These are phyloP conservation scores for Macrostomum lignano DNA, from an alignment of 1,140 invertebrate species.

Conservation along the genomic window DNA sequence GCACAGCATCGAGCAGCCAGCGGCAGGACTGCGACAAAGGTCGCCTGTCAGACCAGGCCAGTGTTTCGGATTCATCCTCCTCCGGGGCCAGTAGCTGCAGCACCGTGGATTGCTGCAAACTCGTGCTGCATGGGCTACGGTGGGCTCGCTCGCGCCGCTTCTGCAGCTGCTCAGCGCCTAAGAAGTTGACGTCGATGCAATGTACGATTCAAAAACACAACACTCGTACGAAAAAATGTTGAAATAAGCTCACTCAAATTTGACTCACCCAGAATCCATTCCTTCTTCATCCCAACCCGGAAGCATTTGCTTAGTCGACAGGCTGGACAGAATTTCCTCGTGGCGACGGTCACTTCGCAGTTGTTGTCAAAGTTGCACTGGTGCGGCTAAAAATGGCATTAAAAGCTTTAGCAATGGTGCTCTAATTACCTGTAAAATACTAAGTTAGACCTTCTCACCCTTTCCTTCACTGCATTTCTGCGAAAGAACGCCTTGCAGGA, in stretches of 20 bases:
- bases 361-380: constrained; percentile 41
- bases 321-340: constrained; percentile 72
- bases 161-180: background rate
- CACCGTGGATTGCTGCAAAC: too few relatives aligned
- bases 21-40: too few relatives aligned
- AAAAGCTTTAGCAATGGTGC: too few relatives aligned
- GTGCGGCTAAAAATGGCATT: background rate
- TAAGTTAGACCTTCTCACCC: constrained; percentile 37
- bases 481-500: constrained; percentile 92
- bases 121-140: too few relatives aligned
- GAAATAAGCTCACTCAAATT: too few relatives aligned
- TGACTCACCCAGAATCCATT: constrained; percentile 41
- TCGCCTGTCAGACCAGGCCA: too few relatives aligned
- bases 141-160: background rate
- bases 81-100: too few relatives aligned
- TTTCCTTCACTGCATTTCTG: constrained; percentile 63
- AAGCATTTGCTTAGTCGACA: constrained; percentile 73
- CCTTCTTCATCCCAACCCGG: constrained; percentile 68
- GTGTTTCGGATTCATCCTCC: too few relatives aligned
- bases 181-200: background rate
- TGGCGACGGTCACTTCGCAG: constrained; percentile 63
- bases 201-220: too few relatives aligned
- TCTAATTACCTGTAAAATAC: too few relatives aligned
- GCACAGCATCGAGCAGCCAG: too few relatives aligned
- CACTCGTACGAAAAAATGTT: too few relatives aligned